Evolutionary conservation across 2,113 vertebrate species (phyloP).

Genomic region (Cnemophilus loriae): DNA sequence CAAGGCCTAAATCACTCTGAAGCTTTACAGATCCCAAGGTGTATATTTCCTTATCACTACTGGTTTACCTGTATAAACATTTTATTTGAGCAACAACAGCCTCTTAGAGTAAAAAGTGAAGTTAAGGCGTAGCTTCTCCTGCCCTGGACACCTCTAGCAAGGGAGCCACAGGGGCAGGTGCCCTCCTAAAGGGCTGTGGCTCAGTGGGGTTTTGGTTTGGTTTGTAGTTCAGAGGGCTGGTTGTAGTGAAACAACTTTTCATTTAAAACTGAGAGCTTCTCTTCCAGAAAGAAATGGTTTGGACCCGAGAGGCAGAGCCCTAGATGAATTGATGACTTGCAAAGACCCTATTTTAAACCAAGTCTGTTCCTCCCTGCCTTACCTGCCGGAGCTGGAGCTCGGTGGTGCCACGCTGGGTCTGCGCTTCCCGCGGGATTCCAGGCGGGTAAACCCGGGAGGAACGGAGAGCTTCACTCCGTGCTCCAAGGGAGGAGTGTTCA

Average conservation of each 20-base stretch:
- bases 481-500: not conserved
- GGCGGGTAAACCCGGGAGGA: not conserved
- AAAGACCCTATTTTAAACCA: not conserved
- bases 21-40: constrained; percentile 47
- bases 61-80: constrained; percentile 48
- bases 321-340: not conserved
- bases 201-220: not conserved
- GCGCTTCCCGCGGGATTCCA: accelerated
- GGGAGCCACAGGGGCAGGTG: not conserved
- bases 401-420: not conserved
- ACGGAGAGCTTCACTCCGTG: not conserved
- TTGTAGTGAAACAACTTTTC: not conserved
- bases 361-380: not conserved
- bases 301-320: not conserved
- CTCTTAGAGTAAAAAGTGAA: not conserved
- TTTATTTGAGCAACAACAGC: constrained; percentile 8
- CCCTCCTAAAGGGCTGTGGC: not conserved
- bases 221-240: not conserved
- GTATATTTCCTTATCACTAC: constrained; percentile 51
- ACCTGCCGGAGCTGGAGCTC: not conserved
- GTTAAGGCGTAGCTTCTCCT: not conserved
- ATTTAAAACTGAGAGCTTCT: not conserved
- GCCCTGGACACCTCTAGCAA: not conserved
- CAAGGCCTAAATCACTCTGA: constrained; percentile 21
- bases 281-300: not conserved